These are phyloP conservation scores for Labeo catla DNA, from an alignment of 2,113 vertebrate genomes.

Conservation along the genomic window DNA sequence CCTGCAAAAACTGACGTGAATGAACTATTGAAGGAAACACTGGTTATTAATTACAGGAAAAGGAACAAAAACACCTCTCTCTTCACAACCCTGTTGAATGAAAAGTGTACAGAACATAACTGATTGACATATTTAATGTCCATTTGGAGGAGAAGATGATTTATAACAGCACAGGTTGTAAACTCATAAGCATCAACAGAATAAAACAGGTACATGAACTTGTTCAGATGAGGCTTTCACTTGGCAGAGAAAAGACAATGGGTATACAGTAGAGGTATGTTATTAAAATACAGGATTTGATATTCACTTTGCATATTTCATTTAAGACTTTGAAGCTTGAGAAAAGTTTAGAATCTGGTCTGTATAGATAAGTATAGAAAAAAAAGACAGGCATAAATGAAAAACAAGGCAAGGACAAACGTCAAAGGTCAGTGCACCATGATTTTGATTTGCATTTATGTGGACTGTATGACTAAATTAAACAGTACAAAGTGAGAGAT, in stretches of 20 bases:
- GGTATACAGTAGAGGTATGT: background rate
- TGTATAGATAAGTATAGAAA: background rate
- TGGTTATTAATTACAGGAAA: background rate
- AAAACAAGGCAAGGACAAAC: background rate
- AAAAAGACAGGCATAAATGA: background rate
- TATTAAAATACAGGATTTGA: background rate
- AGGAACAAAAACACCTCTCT: conserved; percentile 4
- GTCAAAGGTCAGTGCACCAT: background rate
- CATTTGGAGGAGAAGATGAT: conserved; percentile 58
- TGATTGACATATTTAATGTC: conserved; percentile 62
- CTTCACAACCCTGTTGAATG: background rate
- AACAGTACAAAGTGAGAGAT: conserved; percentile 18
- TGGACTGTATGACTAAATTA: conserved; percentile 20
- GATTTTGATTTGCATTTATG: conserved; percentile 9
- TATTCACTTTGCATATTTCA: conserved; percentile 24
- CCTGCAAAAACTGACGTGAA: conserved; percentile 65
- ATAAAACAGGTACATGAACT: background rate
- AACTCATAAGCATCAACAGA: conserved; percentile 46
- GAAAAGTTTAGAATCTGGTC: background rate
- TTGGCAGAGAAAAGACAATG: background rate
- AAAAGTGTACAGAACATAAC: background rate
- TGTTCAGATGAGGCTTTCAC: conserved; percentile 22
- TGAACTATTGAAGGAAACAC: conserved; percentile 63
- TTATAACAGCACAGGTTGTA: conserved; percentile 56
- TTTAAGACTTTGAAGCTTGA: conserved; percentile 20